A percentile compares a stretch with the other conserved stretches of the same genome.
Conservation (phyloP, 2,797 vertebrate species). For the Crenuchus spilurus region DNA sequence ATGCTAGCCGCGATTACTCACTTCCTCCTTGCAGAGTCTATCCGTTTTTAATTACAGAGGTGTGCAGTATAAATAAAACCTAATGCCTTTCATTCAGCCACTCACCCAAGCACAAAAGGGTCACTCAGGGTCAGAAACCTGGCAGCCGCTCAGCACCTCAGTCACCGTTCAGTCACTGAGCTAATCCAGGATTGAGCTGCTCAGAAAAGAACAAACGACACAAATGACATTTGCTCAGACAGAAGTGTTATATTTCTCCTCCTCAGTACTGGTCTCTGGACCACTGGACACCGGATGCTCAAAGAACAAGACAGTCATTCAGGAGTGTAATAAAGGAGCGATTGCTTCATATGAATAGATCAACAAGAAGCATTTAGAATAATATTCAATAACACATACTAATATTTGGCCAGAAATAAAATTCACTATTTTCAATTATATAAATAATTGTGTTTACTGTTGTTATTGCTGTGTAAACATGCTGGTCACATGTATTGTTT, state of each 20-base stretch:
- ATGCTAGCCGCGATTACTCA: background rate
- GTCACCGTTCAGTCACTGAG: slow-evolving; percentile 60
- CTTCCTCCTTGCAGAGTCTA: background rate
- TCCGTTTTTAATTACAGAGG: background rate
- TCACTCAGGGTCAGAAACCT: slow-evolving; percentile 58
- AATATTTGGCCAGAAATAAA: no score
- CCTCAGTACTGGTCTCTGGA: background rate
- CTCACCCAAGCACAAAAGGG: slow-evolving; percentile 29
- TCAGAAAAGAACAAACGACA: slow-evolving; percentile 60
- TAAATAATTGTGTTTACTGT: no score
- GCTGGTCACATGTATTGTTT: no score
- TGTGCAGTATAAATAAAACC: background rate
- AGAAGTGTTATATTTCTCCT: background rate
- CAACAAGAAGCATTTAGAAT: no score
- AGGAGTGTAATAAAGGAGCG: no score
- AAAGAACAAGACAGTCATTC: no score
- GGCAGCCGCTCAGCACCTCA: slow-evolving; percentile 65
- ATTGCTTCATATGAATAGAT: no score
- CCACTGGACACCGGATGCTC: no score
- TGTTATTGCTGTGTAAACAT: no score
- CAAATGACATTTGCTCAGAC: slow-evolving; percentile 36
- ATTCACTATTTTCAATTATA: no score
- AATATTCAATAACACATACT: no score
- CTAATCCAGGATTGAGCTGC: slow-evolving; percentile 75
- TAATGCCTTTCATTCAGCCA: background rate